These are phyloP conservation scores for Macheiramphus alcinus DNA, from an alignment of 2,113 vertebrate genomes.

Conservation along the genomic window DNA sequence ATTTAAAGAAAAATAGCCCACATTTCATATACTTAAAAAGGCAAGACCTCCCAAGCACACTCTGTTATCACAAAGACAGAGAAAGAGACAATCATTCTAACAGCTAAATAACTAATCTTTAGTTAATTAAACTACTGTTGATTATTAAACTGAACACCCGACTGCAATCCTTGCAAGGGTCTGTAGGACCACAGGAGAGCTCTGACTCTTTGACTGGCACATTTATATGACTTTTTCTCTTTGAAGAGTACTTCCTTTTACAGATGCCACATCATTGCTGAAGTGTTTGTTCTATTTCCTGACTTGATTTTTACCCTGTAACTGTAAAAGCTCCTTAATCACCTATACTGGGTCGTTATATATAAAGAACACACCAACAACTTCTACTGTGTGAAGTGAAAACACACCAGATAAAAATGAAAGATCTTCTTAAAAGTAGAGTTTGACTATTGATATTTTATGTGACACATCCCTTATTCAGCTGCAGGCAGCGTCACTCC, in stretches of 20 bases:
- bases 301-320: background rate
- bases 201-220: background rate
- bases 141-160: background rate
- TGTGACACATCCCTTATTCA: background rate
- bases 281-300: background rate
- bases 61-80: background rate
- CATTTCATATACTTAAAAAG: background rate
- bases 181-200: background rate
- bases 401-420: background rate
- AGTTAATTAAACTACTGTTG: background rate
- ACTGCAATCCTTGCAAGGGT: background rate
- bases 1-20: background rate
- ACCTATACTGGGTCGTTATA: background rate
- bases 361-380: background rate
- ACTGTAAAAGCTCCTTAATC: background rate
- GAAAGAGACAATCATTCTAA: background rate
- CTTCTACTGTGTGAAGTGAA: background rate
- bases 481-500: background rate
- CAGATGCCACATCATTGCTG: background rate
- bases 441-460: background rate
- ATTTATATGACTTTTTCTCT: background rate
- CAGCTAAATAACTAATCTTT: background rate
- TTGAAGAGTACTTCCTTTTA: background rate
- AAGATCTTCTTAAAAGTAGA: background rate
- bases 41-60: background rate